Evolutionary conservation across 2,113 vertebrate species (phyloP).

Genomic region (Anarhynchus alexandrinus): DNA sequence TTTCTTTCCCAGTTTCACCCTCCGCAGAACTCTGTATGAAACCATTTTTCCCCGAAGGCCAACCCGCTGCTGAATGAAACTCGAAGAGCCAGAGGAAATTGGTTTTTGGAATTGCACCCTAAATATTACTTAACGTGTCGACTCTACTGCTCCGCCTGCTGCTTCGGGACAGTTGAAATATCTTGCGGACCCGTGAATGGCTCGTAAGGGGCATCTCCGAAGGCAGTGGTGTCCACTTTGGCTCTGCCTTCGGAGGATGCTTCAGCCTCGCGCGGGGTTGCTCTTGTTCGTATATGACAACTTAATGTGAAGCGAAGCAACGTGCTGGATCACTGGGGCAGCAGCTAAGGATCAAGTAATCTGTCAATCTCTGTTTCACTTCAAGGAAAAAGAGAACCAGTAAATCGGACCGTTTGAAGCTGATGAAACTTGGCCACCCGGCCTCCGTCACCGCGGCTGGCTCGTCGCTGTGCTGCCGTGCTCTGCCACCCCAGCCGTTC

Average conservation of each 20-base stretch:
- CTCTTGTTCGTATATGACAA: neutral
- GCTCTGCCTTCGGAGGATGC: neutral
- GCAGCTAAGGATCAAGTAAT: neutral
- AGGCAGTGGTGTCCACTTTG: accelerated
- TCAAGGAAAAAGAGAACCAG: neutral
- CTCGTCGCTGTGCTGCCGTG: accelerated
- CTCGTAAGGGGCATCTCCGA: neutral
- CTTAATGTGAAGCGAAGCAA: neutral
- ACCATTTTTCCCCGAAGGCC: neutral
- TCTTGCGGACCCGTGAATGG: neutral
- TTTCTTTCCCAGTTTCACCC: neutral
- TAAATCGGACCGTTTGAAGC: neutral
- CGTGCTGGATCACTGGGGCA: neutral
- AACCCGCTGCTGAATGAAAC: neutral
- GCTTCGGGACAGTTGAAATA: neutral
- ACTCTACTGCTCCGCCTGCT: neutral
- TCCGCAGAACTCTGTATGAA: neutral
- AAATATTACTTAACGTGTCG: neutral
- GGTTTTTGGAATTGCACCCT: neutral
- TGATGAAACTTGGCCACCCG: neutral
- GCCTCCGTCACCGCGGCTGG: neutral
- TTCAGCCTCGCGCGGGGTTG: neutral
- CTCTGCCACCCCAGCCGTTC: neutral
- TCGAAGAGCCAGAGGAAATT: neutral
- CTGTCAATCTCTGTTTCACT: neutral